A percentile compares a stretch with the other conserved stretches of the same genome.
These are phyloP conservation scores for Amphiura filiformis DNA, from an alignment of 35 echinoderm and acorn worm genomes.

Conservation along the genomic window DNA sequence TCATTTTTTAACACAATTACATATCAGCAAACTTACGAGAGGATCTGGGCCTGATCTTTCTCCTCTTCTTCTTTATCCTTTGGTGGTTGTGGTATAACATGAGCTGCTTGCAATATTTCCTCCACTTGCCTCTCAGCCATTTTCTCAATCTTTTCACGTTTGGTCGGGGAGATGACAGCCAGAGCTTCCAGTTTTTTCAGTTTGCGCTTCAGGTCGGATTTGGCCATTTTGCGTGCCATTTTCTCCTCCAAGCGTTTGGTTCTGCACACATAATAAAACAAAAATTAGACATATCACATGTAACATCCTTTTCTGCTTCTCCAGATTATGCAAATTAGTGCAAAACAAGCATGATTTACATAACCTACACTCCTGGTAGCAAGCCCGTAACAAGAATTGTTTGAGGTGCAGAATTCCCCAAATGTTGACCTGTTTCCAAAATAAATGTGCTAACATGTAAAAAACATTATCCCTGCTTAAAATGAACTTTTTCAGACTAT, in stretches of 20 bases:
- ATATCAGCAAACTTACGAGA: neutral
- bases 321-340: too few relatives aligned
- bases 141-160: constrained; percentile 73
- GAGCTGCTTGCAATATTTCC: constrained; percentile 37
- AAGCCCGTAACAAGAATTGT: too few relatives aligned
- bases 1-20: too few relatives aligned
- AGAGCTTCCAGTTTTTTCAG: constrained; percentile 39
- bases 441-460: too few relatives aligned
- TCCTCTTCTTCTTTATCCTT: neutral
- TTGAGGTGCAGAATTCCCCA: too few relatives aligned
- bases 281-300: neutral
- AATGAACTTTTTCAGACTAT: too few relatives aligned
- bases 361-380: too few relatives aligned
- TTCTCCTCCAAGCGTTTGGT: constrained; percentile 68
- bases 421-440: too few relatives aligned
- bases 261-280: neutral
- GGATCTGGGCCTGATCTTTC: neutral
- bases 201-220: constrained; percentile 75
- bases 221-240: constrained; percentile 59
- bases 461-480: too few relatives aligned
- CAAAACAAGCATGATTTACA: too few relatives aligned
- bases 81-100: neutral
- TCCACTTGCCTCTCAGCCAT: constrained; percentile 47
- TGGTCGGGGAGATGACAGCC: constrained; percentile 56
- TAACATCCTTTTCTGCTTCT: too few relatives aligned